Evolutionary conservation across 2,888 invertebrate genomes (phyloP), one percentile per base, ranked within the genome.

Genomic region (Herminia tarsipennalis): DNA sequence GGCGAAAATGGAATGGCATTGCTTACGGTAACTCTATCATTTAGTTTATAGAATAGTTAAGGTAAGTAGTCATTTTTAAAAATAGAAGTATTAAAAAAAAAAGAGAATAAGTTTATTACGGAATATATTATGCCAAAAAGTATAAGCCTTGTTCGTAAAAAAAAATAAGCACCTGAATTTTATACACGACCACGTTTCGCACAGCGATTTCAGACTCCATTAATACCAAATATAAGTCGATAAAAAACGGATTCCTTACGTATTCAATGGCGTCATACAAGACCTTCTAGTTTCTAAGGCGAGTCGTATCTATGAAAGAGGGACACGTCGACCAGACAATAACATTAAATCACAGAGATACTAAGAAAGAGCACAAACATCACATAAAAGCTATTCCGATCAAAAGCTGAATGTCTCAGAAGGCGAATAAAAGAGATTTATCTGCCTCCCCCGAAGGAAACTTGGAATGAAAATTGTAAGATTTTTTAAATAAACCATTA

Each of bases 401-500:
- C 87, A 86, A 86, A 83, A 81, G 81, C 80, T 82, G 75, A 83
- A 87, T 81, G 86, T 87, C 87, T 80, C 81, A 69, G 77, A 70
- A 76, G 81, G 71, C 68, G 73, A 80, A 89, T 88, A 88, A 88
- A 88, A 75, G 60, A 83, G 88, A 88, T 90, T 88, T 90, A 90
- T 88, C 52, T 62, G 68, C 62, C 68, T 66, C 73, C 77, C 77
- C 76, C 71, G 76, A 83, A 86, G 84, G 82, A 85, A 85, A 86
- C 78, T 84, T 80, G 75, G 78, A 87, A 86, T 88, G 86, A 86
- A 88, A 89, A 88, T 81, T 86, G 84, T 83, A 78, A 81, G 83
- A 87, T 88, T 88, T 83, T 88, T 88, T 87, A 88, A 90, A 89
- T 87, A 88, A 89, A 89, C 85, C 88, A 88, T 88, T 87, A 87